Base-by-base conservation (phyloP, 2,797 vertebrate genomes). In the Pipistrellus pipistrellus region DNA sequence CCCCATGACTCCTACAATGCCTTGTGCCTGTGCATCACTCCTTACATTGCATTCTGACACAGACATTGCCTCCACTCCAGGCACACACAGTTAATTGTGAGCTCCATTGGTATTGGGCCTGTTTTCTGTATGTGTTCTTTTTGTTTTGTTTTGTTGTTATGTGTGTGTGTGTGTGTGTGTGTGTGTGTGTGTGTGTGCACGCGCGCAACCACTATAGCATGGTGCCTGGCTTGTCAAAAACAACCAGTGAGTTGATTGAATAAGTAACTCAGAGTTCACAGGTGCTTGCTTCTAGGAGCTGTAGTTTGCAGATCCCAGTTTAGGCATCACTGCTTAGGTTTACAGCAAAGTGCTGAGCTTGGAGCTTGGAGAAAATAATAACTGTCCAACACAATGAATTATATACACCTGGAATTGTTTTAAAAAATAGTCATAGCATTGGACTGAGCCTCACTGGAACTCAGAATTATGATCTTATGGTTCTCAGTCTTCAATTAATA, bases 331-430 rank as follows among this genome's bases (percentile, higher is more conserved):
- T 69, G 2, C 6, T 4, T 55, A 72, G 35, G 55, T 46, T 46
- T 83, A 81, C 20, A 77, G 77, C 44, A 73, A 55, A 76, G 57
- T 51, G 87, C 17, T 12, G 32, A 11, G 11, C 11, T 44, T 81
- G n/a, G 72, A 11, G 11, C 11, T 44, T 81, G 35, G 72, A 77
- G 10, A 85, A 30, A 77, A 30, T 57, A 91, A 86, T 32, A 89
- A 75, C 53, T 81, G 35, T 51, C n/a, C 71, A 94, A 20, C 76
- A 80, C 38, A 77, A 38, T 82, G 27, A 91, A 75, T 69, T 80
- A 15, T 62, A 62, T 27, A 30, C 11, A 87, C 32, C 23, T 55
- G 68, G n/a, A 89, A 48, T 69, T 53, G 32, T 93, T 92, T 30
- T 7, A 7, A 66, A 88, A 88, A 89, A 87, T 25, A 21, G 25